phyloP scores from a whole-genome alignment of 2,888 invertebrate genomes.

The Tineola bisselliella region DNA sequence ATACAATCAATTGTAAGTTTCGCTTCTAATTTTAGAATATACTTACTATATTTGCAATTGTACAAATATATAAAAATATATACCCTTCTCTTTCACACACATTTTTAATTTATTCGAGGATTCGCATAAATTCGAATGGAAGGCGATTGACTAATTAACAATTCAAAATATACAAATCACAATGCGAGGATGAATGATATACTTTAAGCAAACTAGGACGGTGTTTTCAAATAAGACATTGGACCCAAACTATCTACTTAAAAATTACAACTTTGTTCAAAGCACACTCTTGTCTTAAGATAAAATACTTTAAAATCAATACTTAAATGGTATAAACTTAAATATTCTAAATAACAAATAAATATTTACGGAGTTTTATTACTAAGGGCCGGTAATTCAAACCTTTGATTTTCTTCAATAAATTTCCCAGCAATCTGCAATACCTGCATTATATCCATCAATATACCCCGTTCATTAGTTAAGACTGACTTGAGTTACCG shows the following conservation, averaged over 20 bases:
- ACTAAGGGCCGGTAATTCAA: too few species aligned
- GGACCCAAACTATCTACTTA: background rate
- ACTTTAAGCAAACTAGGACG: background rate
- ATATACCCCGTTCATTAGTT: too few species aligned
- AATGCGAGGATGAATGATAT: slow-evolving; percentile 11
- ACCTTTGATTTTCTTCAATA: too few species aligned
- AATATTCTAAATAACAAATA: slow-evolving; percentile 1
- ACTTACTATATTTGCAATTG: background rate
- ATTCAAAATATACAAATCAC: slow-evolving; percentile 13
- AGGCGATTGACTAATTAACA: slow-evolving; percentile 15
- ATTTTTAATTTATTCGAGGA: too few species aligned
- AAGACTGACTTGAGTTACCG: too few species aligned
- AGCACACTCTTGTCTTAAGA: slow-evolving; percentile 1
- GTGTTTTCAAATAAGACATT: background rate
- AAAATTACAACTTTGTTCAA: background rate
- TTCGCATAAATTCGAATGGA: too few species aligned
- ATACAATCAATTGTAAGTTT: background rate
- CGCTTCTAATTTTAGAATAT: too few species aligned
- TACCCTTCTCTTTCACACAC: background rate
- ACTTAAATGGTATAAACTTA: slow-evolving; percentile 7
- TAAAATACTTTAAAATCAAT: slow-evolving; percentile 10
- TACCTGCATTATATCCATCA: too few species aligned
- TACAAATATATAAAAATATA: background rate
- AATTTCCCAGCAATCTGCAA: too few species aligned
- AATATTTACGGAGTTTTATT: too few species aligned